These are phyloP conservation scores for Pithys albifrons DNA, from an alignment of 2,113 vertebrate genomes.

Conservation along the genomic window DNA sequence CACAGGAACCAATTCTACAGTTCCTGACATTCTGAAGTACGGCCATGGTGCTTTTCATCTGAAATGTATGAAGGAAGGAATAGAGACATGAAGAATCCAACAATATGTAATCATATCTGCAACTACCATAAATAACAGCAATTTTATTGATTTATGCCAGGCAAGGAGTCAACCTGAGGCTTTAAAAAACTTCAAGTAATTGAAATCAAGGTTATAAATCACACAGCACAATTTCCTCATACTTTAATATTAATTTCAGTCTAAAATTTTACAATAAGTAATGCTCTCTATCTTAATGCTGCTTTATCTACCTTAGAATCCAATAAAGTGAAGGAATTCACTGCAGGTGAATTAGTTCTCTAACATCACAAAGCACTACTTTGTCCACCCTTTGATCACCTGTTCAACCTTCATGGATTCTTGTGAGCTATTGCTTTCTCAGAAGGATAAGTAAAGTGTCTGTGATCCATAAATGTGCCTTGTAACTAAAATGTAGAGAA, in stretches of 20 bases:
- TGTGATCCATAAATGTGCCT: neutral
- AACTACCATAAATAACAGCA: neutral
- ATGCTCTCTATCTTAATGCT: neutral
- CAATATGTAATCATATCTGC: neutral
- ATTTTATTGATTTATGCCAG: neutral
- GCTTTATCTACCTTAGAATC: neutral
- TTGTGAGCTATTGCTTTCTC: neutral
- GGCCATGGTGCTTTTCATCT: neutral
- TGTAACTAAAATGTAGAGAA: neutral
- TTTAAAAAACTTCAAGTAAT: neutral
- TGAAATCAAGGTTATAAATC: slow-evolving; percentile 18
- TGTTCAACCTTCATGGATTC: neutral
- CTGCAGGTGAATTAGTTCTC: neutral
- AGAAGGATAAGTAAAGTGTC: neutral
- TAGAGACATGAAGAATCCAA: neutral
- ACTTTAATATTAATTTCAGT: slow-evolving; percentile 16
- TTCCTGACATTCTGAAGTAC: neutral
- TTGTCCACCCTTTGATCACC: neutral
- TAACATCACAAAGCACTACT: neutral
- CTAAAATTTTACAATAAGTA: slow-evolving; percentile 10
- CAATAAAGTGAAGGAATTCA: neutral
- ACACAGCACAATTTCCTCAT: neutral
- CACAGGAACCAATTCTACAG: neutral
- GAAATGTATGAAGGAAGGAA: neutral
- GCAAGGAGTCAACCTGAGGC: neutral